Evolutionary conservation across 2,888 invertebrate species (phyloP), one percentile per base, ranked within the genome.

Genomic region (Epirrita christyi): DNA sequence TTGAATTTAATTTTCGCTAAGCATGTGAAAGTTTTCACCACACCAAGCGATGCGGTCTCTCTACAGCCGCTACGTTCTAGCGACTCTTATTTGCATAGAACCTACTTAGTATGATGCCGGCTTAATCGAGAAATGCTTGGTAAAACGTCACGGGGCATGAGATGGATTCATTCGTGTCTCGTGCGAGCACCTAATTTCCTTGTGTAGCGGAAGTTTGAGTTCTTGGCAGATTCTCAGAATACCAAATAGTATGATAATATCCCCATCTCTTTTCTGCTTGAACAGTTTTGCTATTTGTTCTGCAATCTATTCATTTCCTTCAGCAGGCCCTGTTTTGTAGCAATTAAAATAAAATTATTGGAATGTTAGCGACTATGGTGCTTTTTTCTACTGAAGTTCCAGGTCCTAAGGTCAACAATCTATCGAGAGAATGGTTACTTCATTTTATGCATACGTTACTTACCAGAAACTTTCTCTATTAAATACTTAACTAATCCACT

Each of bases 101-200:
- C 38, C 37, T 44, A 43, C 52, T 32, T 32, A 45, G 34, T 53
- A 36, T 29, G 38, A 54, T 37, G 37, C 13, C 15, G n/a, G 32
- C 15, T 43, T 44, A 55, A 38, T 50, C 41, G 51, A 41, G 51
- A 51, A 59, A 59, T 51, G 54, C 50, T 55, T 51, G 29, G 27
- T 36, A 44, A 55, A 53, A 55, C 48, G 55, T 59, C 59, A 59
- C 40, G 46, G 5, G 11, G 42, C 21, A 42, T 49, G 61, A 62
- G 60, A 63, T 59, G 60, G 55, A 64, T 59, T 55, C 64, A 60
- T 59, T 61, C 58, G 50, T 50, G 64, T 58, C 64, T 61, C 60
- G 61, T 55, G 59, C 58, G 64, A 67, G 61, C 55, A 61, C 54
- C 64, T 67, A 67, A 67, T 64, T 67, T 67, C 67, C 67, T 64